Percentiles rank a stretch among this genome's conserved stretches.
These are phyloP conservation scores for Drosophila prostipennis DNA, from an alignment of 2,888 invertebrate species.

Conservation along the genomic window DNA sequence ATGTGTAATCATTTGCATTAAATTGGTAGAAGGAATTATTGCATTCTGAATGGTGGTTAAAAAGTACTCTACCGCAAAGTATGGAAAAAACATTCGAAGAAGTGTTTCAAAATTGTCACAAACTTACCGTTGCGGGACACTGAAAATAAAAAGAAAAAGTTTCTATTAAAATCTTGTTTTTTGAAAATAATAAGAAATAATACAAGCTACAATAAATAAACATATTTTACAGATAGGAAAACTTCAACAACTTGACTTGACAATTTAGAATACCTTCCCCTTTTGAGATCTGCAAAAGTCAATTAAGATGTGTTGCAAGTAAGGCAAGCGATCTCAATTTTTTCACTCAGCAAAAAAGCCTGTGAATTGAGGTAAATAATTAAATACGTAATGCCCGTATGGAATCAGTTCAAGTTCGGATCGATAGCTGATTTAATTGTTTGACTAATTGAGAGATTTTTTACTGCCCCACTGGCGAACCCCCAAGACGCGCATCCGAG, in stretches of 20 bases:
- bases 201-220: not conserved
- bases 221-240: no score
- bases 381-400: conserved; percentile 47
- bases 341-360: not conserved
- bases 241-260: not conserved
- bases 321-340: not conserved
- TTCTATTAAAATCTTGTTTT: conserved; percentile 1
- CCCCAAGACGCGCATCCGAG: conserved; percentile 70
- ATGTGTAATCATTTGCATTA: conserved; percentile 23
- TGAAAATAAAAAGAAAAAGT: conserved; percentile 73
- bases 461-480: conserved; percentile 63
- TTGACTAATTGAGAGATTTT: conserved; percentile 84
- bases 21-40: conserved; percentile 3
- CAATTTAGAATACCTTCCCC: not conserved
- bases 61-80: not conserved
- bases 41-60: not conserved
- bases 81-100: not conserved
- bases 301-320: conserved; percentile 26
- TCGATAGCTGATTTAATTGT: conserved; percentile 83
- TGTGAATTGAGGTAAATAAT: conserved; percentile 17
- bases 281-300: conserved; percentile 1
- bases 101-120: not conserved
- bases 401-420: conserved; percentile 64
- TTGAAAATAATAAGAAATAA: not conserved
- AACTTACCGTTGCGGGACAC: conserved; percentile 84